Evolutionary conservation across 2,113 vertebrate species (phyloP).

Genomic region (Neofelis nebulosa): DNA sequence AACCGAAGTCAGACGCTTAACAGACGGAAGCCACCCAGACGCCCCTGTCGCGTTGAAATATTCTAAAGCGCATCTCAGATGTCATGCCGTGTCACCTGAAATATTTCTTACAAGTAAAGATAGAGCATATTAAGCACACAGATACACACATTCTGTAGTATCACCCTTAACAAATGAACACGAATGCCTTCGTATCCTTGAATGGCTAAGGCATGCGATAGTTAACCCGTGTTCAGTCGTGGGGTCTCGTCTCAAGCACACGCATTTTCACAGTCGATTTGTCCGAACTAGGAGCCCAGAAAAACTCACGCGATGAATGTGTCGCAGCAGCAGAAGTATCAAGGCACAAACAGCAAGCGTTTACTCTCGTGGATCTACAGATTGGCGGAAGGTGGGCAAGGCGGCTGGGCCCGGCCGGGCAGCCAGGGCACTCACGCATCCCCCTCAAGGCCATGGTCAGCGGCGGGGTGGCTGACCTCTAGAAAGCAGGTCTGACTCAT

Average conservation of each 20-base stretch:
- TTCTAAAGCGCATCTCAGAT: neutral
- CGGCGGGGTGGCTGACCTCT: fast-evolving
- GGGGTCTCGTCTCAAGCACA: neutral
- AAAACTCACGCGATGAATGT: neutral
- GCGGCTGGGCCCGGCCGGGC: neutral
- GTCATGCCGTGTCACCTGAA: neutral
- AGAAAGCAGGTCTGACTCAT: too few species aligned
- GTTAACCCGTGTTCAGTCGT: neutral
- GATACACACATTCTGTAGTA: too few species aligned
- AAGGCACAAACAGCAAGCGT: neutral
- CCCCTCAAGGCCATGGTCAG: too few species aligned
- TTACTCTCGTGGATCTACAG: neutral
- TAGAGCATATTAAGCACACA: too few species aligned
- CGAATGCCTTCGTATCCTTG: neutral
- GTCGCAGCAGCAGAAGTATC: neutral
- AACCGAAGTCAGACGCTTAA: too few species aligned
- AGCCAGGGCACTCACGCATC: fast-evolving
- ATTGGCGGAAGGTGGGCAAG: neutral
- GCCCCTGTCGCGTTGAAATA: too few species aligned
- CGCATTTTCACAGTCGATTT: neutral
- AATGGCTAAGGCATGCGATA: neutral
- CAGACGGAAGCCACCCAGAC: too few species aligned
- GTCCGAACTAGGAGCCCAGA: neutral
- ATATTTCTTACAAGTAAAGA: neutral
- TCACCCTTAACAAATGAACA: neutral